A percentile compares a stretch with the other conserved stretches of the same genome.
Evolutionary conservation across 2,113 vertebrate species (phyloP).

Genomic region (Aleadryas rufinucha): DNA sequence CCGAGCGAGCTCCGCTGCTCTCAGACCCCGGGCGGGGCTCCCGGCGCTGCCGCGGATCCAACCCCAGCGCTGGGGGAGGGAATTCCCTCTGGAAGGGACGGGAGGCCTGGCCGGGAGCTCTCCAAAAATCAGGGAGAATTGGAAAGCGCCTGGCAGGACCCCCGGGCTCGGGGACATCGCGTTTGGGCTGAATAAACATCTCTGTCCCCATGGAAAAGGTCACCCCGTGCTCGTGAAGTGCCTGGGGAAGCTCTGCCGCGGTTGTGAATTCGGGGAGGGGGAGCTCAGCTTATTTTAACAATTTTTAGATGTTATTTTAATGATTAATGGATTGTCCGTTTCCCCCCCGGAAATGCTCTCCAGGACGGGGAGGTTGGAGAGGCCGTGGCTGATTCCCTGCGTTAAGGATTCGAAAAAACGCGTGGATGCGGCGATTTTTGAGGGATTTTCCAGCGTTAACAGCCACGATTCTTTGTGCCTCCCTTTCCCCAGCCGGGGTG

Average conservation of each 20-base stretch:
- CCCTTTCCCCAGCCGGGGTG: not conserved
- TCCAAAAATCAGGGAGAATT: not conserved
- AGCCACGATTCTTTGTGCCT: not conserved
- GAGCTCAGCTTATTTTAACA: not conserved
- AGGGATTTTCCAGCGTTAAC: not conserved
- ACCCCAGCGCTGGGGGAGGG: not conserved
- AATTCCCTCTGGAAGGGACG: not conserved
- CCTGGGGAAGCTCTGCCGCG: not conserved
- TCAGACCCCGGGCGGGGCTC: not conserved
- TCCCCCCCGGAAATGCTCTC: not conserved
- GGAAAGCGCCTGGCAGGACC: not conserved
- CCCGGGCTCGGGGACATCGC: accelerated
- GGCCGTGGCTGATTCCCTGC: not conserved
- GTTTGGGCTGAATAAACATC: not conserved
- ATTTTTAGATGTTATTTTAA: not conserved
- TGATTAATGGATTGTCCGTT: not conserved
- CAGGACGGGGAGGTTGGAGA: not conserved
- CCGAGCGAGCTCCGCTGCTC: not conserved
- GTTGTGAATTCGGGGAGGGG: too few relatives aligned
- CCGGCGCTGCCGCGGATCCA: not conserved
- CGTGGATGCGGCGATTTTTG: not conserved
- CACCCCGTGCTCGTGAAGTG: not conserved
- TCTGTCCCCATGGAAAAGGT: not conserved
- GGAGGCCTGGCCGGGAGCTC: not conserved
- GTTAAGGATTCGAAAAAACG: accelerated